These are phyloP conservation scores for Rana temporaria DNA, from an alignment of 2,113 vertebrate genomes.

Conservation along the genomic window DNA sequence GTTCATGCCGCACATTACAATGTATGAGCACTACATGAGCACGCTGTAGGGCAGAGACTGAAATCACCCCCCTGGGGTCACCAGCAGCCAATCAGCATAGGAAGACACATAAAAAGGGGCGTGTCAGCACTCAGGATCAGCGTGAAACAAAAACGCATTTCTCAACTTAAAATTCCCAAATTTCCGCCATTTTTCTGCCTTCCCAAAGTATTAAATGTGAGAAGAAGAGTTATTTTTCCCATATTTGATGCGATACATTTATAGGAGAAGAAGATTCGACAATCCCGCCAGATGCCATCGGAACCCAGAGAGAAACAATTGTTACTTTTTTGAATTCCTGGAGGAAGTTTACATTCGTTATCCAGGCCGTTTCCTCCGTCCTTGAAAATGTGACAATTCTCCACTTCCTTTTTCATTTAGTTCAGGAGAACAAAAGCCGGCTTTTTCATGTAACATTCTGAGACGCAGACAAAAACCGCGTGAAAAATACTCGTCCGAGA, in stretches of 20 bases:
- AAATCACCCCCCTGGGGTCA: constrained; percentile 45
- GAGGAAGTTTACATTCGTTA: constrained; percentile 47
- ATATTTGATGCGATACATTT: background rate
- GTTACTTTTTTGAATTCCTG: background rate
- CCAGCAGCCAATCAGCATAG: constrained; percentile 59
- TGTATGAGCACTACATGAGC: too few relatives aligned
- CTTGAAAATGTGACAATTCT: constrained; percentile 38
- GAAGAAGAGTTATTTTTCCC: too few relatives aligned
- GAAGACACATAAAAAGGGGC: constrained; percentile 40
- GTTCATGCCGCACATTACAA: too few relatives aligned
- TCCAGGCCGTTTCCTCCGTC: constrained; percentile 28
- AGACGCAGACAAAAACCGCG: background rate
- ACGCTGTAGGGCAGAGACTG: too few relatives aligned
- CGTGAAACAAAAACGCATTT: too few relatives aligned
- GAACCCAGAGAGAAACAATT: background rate
- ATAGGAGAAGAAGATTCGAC: background rate
- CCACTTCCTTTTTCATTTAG: constrained; percentile 34
- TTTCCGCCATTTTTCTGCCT: too few relatives aligned
- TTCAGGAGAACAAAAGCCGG: constrained; percentile 45
- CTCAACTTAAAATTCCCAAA: too few relatives aligned
- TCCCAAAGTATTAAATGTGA: too few relatives aligned
- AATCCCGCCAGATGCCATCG: background rate
- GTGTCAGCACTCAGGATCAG: too few relatives aligned
- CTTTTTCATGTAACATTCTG: too few relatives aligned
- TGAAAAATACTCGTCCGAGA: too few relatives aligned